These are phyloP conservation scores for Anguilla japonica DNA, from an alignment of 2,113 vertebrate species.

Conservation along the genomic window DNA sequence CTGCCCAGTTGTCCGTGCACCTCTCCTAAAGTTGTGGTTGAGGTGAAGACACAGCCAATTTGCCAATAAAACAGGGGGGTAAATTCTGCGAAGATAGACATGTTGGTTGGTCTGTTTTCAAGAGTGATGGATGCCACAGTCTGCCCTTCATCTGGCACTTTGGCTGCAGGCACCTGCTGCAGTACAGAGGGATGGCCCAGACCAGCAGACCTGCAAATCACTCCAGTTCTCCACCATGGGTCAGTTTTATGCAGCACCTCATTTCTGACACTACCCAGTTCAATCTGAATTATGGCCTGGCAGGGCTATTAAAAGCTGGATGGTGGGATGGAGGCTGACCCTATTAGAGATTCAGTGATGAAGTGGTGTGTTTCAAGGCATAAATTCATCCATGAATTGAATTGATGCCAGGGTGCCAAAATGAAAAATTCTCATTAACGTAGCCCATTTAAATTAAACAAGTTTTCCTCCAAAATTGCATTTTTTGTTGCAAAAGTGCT, in stretches of 20 bases:
- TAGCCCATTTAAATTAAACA: background rate
- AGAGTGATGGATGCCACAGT: background rate
- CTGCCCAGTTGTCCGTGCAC: background rate
- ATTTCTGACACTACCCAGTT: constrained; percentile 35
- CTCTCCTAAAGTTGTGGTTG: background rate
- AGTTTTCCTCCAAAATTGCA: background rate
- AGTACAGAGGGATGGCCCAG: background rate
- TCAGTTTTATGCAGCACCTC: constrained; percentile 1
- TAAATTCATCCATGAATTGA: constrained; percentile 27
- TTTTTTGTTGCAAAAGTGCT: background rate
- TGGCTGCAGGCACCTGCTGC: background rate
- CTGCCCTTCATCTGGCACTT: background rate
- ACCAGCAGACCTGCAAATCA: constrained; percentile 1
- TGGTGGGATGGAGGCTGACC: constrained; percentile 7
- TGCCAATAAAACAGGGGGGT: background rate
- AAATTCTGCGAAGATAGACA: background rate
- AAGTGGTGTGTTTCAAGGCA: background rate
- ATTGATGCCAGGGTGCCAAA: background rate
- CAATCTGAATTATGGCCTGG: constrained; percentile 24
- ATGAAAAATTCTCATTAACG: background rate
- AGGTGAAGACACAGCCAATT: background rate
- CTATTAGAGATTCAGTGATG: constrained; percentile 10
- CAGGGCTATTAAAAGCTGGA: constrained; percentile 33
- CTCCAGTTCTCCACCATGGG: background rate
- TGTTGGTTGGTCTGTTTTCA: background rate